Conservation (phyloP, 2,113 vertebrate species). For the Salvelinus alpinus region DNA sequence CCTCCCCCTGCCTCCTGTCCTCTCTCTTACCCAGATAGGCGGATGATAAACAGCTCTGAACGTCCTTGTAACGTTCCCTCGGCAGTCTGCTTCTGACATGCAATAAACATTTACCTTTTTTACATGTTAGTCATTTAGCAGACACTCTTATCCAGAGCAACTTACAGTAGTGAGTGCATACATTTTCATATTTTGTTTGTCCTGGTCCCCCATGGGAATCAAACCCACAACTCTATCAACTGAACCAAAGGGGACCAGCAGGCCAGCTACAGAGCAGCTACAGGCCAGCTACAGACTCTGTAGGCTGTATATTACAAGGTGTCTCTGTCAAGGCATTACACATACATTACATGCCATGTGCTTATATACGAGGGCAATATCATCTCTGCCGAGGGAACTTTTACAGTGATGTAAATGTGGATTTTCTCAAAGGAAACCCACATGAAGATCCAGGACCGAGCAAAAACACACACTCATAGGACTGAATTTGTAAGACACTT, state of each 20-base stretch:
- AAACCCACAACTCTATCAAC: no score
- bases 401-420: constrained; percentile 5
- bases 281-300: not conserved
- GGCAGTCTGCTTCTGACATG: no score
- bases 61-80: no score
- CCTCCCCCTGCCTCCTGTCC: constrained; percentile 9
- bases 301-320: constrained; percentile 18
- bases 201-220: no score
- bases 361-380: constrained; percentile 14
- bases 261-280: no score
- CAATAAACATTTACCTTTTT: no score
- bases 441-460: constrained; percentile 1
- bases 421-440: constrained; percentile 11
- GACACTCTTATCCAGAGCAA: no score
- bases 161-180: no score
- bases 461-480: constrained; percentile 12
- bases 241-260: no score
- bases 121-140: no score
- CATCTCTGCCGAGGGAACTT: constrained; percentile 11
- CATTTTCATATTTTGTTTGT: no score
- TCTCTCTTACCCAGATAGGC: not conserved
- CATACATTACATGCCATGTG: constrained; percentile 28
- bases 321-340: constrained; percentile 22
- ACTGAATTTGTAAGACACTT: constrained; percentile 29
- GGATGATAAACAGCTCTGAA: no score